These are phyloP conservation scores for Austrolebias charrua DNA, from an alignment of 2,797 vertebrate species.

Conservation along the genomic window DNA sequence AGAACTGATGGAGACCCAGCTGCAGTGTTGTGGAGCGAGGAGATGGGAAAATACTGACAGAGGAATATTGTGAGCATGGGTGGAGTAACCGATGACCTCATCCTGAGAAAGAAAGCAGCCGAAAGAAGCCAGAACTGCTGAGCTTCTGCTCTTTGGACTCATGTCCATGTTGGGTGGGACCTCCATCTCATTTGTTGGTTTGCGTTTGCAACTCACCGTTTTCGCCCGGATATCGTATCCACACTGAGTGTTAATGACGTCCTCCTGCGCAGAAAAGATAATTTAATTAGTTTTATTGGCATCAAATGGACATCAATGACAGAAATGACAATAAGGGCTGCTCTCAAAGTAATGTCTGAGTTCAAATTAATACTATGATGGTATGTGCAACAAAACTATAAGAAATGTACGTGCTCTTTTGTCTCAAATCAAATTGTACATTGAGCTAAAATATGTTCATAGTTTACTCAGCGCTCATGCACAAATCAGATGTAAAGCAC, in stretches of 20 bases:
- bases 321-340: no score
- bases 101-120: constrained; percentile 20
- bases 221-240: constrained; percentile 96
- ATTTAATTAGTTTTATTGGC: no score
- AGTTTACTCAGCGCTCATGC: no score
- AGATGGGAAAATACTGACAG: constrained; percentile 44
- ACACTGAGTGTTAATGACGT: constrained; percentile 99
- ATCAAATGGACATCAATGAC: no score
- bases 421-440: no score
- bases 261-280: constrained; percentile 82
- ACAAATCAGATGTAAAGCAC: no score
- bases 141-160: constrained; percentile 2
- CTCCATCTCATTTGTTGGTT: neutral
- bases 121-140: constrained; percentile 11
- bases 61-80: constrained; percentile 56
- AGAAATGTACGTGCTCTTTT: no score
- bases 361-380: no score
- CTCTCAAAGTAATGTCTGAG: no score
- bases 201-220: constrained; percentile 81
- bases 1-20: constrained; percentile 62
- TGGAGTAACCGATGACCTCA: constrained; percentile 64
- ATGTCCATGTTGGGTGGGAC: neutral
- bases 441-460: no score
- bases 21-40: constrained; percentile 41
- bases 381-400: no score